phyloP scores from a whole-genome alignment of 2,113 vertebrate genomes.

The Protobothrops mucrosquamatus region DNA sequence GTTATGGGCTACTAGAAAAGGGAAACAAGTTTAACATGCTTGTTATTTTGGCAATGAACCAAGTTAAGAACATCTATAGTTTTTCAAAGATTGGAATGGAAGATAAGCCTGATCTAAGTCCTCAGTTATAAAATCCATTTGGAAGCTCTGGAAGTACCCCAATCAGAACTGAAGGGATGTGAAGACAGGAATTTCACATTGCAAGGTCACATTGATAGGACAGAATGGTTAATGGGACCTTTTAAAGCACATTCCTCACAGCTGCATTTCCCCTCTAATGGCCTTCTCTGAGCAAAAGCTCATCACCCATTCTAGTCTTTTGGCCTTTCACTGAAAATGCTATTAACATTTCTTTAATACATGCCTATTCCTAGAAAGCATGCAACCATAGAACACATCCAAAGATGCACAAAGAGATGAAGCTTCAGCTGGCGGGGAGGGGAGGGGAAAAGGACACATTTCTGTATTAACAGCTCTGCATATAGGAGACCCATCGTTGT shows the following conservation, averaged over 20 bases:
- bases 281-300: not conserved
- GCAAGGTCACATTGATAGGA: constrained; percentile 19
- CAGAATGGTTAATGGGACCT: constrained; percentile 6
- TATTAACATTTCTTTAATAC: constrained; percentile 29
- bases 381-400: constrained; percentile 37
- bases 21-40: not conserved
- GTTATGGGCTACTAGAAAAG: not conserved
- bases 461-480: constrained; percentile 19
- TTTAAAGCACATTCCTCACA: not conserved
- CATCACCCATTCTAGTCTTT: constrained; percentile 1
- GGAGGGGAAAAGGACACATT: not conserved
- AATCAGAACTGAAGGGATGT: not conserved
- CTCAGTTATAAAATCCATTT: not conserved
- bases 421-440: constrained; percentile 33
- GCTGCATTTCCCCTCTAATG: not conserved
- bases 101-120: not conserved
- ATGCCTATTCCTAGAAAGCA: constrained; percentile 66
- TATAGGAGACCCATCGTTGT: not conserved
- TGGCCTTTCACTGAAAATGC: constrained; percentile 36
- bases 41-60: not conserved
- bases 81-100: not conserved
- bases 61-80: not conserved
- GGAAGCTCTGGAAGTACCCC: not conserved
- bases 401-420: constrained; percentile 33
- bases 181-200: constrained; percentile 35